Base-by-base conservation (phyloP, 2,113 vertebrate genomes). In the Plecturocebus donacophilus region DNA sequence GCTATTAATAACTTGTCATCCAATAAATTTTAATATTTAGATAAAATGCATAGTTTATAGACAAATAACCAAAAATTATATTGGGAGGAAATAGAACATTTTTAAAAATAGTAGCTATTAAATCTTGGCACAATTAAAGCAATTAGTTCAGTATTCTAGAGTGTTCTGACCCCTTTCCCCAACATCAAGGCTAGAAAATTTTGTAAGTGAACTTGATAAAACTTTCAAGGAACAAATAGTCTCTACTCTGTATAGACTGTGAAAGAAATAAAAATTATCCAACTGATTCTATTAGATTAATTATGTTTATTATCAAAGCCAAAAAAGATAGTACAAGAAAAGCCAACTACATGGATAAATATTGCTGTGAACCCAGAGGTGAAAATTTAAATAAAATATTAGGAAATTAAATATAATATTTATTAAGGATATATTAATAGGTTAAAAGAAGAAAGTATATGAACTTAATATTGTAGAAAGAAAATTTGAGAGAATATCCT, bases 301-400 rank as follows among this genome's bases (percentile, higher is more conserved):
- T n/a, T 71, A 76, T 42, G 49, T 27, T 45, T 27, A 14, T 45
- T 71, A 64, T 19, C 16, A 76, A 94, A 96, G 25, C 23, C 30
- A 85, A 84, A 70, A 52, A 79, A 54, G 42, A 83, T 66, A 58
- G 6, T 23, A 77, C 11, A 52, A 71, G 35, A 84, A 71, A 70
- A 14, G 35, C 49, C 49, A 83, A 58, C 64, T 83, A 40, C 40
- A 30, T 52, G 52, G 54, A 73, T 8, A 66, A 87, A 82, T 3
- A 52, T 81, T 25, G 70, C 27, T 89, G n/a, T 71, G 17, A 88
- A 84, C 10, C 68, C 68, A 8, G 25, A 84, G 19, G 56, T 56
- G 68, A 82, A 92, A 91, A 68, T 84, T 84, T 91, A 91, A 77
- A 32, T 83, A 25, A 71, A 42, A 20, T 92, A 77, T 40, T 52